Conservation (phyloP, 30 jellyfish, hydroid and myxozoan species). For the Turritopsis rubra region DNA sequence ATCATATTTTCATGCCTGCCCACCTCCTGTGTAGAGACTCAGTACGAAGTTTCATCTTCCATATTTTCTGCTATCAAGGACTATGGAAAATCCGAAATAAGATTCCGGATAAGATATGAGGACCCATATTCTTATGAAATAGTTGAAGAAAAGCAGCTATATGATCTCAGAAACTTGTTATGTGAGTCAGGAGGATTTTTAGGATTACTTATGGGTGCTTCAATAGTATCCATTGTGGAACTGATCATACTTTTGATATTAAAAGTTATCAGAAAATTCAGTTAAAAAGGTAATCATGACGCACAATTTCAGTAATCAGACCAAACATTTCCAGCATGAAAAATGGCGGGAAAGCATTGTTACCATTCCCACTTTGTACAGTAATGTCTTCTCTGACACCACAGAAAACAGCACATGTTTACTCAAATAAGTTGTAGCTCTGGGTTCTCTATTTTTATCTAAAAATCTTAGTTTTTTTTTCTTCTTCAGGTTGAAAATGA, state of each 20-base stretch:
- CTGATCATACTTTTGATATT: neutral
- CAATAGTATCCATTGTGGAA: neutral
- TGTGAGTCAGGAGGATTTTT: slow-evolving; percentile 10
- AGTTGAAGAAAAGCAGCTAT: neutral
- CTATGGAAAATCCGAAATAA: neutral
- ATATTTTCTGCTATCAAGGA: neutral
- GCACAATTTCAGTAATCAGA: neutral
- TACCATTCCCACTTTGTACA: too few species aligned
- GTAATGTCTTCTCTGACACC: too few species aligned
- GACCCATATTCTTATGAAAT: neutral
- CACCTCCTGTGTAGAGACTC: neutral
- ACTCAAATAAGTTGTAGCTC: too few species aligned
- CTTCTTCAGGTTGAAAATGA: too few species aligned
- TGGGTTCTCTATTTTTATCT: too few species aligned
- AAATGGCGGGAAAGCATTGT: too few species aligned
- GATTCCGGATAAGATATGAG: neutral
- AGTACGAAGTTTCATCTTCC: neutral
- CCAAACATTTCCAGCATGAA: too few species aligned
- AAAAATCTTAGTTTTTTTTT: too few species aligned
- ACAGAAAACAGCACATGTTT: too few species aligned
- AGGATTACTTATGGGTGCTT: slow-evolving; percentile 15
- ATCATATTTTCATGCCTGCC: neutral
- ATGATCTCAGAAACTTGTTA: neutral
- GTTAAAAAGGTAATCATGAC: neutral
- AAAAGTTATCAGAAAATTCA: neutral